Evolutionary conservation across 2,888 invertebrate genomes (phyloP).

Genomic region (Catocala sponsa): DNA sequence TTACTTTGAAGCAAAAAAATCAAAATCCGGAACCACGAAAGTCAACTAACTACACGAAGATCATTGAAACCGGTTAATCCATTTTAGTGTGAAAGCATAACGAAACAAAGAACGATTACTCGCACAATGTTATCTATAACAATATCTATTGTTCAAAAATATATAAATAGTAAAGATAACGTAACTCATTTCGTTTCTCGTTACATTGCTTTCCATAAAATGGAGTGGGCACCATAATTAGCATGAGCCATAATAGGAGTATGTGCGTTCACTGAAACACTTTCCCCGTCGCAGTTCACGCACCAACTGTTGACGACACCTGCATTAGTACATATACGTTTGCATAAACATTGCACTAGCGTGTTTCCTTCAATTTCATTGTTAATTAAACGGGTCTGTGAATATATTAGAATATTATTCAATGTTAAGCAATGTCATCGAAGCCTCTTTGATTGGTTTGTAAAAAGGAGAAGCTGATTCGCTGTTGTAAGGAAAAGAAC

Average conservation of each 20-base stretch:
- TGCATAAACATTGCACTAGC: constrained; percentile 28
- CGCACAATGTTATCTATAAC: constrained; percentile 32
- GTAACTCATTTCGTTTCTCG: constrained; percentile 24
- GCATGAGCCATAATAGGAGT: constrained; percentile 52
- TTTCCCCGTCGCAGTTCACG: constrained; percentile 63
- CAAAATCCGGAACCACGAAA: constrained; percentile 23
- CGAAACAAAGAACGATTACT: constrained; percentile 34
- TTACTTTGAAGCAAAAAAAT: not conserved
- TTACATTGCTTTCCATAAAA: constrained; percentile 27
- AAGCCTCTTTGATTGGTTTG: not conserved
- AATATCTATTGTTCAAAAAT: constrained; percentile 37
- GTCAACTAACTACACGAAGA: constrained; percentile 21
- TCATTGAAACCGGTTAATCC: constrained; percentile 47
- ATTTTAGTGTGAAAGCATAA: constrained; percentile 47
- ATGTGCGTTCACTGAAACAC: constrained; percentile 35
- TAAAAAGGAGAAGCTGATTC: no score
- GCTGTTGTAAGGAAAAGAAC: no score
- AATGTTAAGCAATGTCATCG: constrained; percentile 17
- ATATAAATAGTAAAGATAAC: constrained; percentile 14
- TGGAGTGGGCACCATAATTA: constrained; percentile 49
- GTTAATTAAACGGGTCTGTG: constrained; percentile 40
- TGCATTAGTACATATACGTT: constrained; percentile 49
- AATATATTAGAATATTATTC: constrained; percentile 30
- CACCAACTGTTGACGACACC: constrained; percentile 75
- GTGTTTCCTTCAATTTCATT: constrained; percentile 33